phyloP scores from a whole-genome alignment of 2,888 invertebrate species.

The Cheilosia pagana region DNA sequence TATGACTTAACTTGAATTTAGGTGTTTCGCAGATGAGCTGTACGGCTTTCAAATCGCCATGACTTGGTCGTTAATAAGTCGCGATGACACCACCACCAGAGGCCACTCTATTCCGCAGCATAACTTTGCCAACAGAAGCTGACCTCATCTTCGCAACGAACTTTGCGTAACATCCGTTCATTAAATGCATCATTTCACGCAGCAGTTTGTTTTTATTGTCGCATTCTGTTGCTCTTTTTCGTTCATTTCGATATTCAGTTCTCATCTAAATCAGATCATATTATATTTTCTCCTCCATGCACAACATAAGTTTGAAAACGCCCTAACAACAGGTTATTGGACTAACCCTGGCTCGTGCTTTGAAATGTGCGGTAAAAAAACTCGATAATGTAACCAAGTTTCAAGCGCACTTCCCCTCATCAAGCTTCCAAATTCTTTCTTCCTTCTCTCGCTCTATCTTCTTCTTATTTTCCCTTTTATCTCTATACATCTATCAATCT shows the following conservation, averaged over 20 bases:
- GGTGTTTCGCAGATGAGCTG: too few species aligned
- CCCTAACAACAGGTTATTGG: constrained; percentile 13
- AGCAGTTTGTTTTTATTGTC: constrained; percentile 4
- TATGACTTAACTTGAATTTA: too few species aligned
- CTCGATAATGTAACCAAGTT: constrained; percentile 71
- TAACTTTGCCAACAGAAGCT: not conserved
- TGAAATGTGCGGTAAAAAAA: constrained; percentile 49
- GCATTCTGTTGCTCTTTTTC: not conserved
- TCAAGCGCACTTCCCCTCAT: constrained; percentile 49
- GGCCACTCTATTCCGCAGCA: too few species aligned
- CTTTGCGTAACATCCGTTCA: not conserved
- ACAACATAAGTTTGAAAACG: constrained; percentile 6
- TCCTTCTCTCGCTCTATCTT: constrained; percentile 10
- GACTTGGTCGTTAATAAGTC: too few species aligned
- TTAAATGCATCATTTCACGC: not conserved
- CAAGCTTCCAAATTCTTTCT: constrained; percentile 39
- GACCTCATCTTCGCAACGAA: not conserved
- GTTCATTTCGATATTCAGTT: constrained; percentile 13
- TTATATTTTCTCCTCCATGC: not conserved
- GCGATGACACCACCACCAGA: too few species aligned
- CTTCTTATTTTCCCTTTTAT: constrained; percentile 14
- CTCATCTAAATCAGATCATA: constrained; percentile 15
- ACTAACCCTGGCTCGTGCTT: constrained; percentile 32
- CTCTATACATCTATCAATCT: constrained; percentile 23
- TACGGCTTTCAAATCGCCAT: too few species aligned